A percentile compares a stretch with the other conserved stretches of the same genome.
These are phyloP conservation scores for Tetragonula clypearis DNA, from an alignment of 1,140 invertebrate species.

Conservation along the genomic window DNA sequence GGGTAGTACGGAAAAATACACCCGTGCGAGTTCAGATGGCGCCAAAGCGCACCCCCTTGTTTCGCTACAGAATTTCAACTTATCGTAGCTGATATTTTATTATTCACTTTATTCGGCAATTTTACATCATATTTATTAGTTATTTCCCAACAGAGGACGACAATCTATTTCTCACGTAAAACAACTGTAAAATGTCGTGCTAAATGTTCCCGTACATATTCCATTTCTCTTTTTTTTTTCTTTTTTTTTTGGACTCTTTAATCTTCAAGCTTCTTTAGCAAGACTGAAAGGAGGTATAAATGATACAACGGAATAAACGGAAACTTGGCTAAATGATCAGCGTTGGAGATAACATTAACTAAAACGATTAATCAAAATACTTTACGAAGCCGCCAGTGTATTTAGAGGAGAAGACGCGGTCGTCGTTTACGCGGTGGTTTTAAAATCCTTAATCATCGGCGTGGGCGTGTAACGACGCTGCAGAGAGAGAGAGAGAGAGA, in stretches of 20 bases:
- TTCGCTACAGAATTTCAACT: not conserved
- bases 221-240: no score
- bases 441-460: conserved; percentile 16
- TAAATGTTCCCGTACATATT: no score
- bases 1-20: conserved; percentile 55
- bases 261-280: no score
- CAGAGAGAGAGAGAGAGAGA: not conserved
- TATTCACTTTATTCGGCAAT: not conserved
- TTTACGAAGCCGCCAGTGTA: not conserved
- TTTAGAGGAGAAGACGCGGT: not conserved
- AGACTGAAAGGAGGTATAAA: not conserved
- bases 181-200: no score
- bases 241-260: no score
- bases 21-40: conserved; percentile 50
- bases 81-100: not conserved
- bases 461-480: not conserved
- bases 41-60: conserved; percentile 35
- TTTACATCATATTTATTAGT: not conserved
- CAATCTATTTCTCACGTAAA: no score
- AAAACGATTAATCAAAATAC: not conserved
- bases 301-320: not conserved
- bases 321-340: not conserved
- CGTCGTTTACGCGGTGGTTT: not conserved
- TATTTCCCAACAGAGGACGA: no score
- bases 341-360: not conserved